These are phyloP conservation scores for Spinibarbus caldwelli DNA, from an alignment of 2,797 vertebrate genomes.

Conservation along the genomic window DNA sequence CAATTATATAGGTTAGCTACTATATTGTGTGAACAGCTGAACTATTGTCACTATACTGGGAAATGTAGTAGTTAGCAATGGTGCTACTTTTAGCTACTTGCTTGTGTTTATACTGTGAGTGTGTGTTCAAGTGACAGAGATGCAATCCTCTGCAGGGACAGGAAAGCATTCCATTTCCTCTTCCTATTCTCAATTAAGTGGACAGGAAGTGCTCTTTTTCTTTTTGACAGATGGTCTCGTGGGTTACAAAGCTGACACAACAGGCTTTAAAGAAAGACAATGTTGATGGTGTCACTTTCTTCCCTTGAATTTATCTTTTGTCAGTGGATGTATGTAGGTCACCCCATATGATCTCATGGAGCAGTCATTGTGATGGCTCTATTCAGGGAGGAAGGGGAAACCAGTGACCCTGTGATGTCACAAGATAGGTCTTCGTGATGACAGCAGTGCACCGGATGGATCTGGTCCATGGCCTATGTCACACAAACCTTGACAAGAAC, in stretches of 20 bases:
- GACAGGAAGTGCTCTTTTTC: conserved; percentile 67
- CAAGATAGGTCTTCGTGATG: conserved; percentile 42
- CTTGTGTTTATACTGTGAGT: background rate
- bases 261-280: conserved; percentile 37
- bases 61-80: background rate
- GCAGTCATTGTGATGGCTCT: conserved; percentile 53
- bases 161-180: conserved; percentile 64
- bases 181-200: conserved; percentile 72
- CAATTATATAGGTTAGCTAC: background rate
- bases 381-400: conserved; percentile 46
- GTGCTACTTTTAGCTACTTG: background rate
- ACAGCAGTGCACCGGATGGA: conserved; percentile 59
- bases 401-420: conserved; percentile 52
- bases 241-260: conserved; percentile 48
- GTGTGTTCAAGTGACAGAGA: conserved; percentile 4
- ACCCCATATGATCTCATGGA: conserved; percentile 33
- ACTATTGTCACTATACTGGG: background rate
- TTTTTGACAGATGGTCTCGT: conserved; percentile 58
- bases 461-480: conserved; percentile 54
- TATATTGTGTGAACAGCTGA: background rate
- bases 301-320: conserved; percentile 42
- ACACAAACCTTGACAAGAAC: conserved; percentile 43
- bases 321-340: conserved; percentile 23
- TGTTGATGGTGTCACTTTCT: conserved; percentile 52
- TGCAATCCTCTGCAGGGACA: conserved; percentile 56